phyloP scores from a whole-genome alignment of 2,797 vertebrate genomes.

The Sciurus carolinensis region DNA sequence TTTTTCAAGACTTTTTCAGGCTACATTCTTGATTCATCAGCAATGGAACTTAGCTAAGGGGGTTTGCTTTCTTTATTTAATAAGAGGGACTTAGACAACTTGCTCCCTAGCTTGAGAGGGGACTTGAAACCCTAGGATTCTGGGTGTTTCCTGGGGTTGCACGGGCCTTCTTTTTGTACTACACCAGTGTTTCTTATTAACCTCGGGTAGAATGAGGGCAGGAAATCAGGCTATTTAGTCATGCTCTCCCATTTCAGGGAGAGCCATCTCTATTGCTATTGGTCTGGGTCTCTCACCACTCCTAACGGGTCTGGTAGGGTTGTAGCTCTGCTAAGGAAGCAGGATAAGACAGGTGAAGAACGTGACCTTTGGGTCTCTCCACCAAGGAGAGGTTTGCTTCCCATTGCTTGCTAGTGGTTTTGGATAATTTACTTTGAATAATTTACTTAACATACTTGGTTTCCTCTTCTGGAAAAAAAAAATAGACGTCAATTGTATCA shows the following conservation, averaged over 20 bases:
- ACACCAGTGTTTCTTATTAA: not conserved
- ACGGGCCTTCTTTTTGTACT: not conserved
- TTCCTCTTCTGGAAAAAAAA: not conserved
- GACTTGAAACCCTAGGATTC: not conserved
- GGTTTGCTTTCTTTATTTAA: slow-evolving; percentile 7
- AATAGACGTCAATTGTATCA: not conserved
- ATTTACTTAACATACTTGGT: not conserved
- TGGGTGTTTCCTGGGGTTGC: too few species aligned
- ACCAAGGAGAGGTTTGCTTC: not conserved
- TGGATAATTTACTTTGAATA: not conserved
- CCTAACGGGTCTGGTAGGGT: not conserved
- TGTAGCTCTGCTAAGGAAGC: not conserved
- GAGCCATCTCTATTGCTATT: not conserved
- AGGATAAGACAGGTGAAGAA: not conserved
- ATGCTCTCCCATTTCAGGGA: not conserved
- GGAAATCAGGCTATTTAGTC: not conserved
- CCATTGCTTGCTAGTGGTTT: not conserved
- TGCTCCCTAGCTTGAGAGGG: not conserved
- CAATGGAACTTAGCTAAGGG: not conserved
- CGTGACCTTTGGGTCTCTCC: not conserved
- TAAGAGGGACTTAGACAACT: not conserved
- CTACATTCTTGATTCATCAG: not conserved
- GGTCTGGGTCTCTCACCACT: not conserved
- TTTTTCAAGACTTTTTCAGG: not conserved
- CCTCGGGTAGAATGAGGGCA: not conserved